Evolutionary conservation across 2,888 invertebrate genomes (phyloP).

Genomic region (Idaea straminata): DNA sequence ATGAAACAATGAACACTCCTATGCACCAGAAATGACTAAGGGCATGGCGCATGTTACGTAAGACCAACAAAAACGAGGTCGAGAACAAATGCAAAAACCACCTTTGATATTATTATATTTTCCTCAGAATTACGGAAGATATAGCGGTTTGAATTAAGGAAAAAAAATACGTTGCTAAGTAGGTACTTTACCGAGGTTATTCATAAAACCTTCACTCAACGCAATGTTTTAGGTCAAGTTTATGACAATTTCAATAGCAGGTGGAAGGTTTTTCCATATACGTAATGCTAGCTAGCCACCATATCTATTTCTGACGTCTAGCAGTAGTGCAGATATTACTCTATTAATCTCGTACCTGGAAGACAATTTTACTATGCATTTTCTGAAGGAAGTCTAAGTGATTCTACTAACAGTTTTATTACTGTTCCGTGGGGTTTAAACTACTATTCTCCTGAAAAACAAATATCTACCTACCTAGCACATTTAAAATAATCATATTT

Average conservation of each 20-base stretch:
- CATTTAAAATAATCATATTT: too few species aligned
- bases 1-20: conserved; percentile 6
- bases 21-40: conserved; percentile 26
- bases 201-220: neutral
- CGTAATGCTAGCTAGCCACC: neutral
- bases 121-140: conserved; percentile 31
- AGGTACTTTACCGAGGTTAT: neutral
- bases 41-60: conserved; percentile 38
- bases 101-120: conserved; percentile 22
- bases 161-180: conserved; percentile 15
- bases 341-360: neutral
- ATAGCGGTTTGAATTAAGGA: conserved; percentile 24
- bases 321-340: neutral
- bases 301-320: neutral
- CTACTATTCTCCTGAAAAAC: neutral
- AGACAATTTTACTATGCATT: neutral
- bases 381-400: conserved; percentile 4
- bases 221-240: neutral
- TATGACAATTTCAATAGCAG: neutral
- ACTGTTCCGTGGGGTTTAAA: conserved; percentile 2
- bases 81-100: conserved; percentile 34
- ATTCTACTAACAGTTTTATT: conserved; percentile 6
- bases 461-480: neutral
- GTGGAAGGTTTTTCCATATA: neutral
- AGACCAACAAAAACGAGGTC: conserved; percentile 43